A percentile compares a stretch with the other conserved stretches of the same genome.
These are phyloP conservation scores for Corythornis madagascariensis DNA, from an alignment of 2,113 vertebrate genomes.

Conservation along the genomic window DNA sequence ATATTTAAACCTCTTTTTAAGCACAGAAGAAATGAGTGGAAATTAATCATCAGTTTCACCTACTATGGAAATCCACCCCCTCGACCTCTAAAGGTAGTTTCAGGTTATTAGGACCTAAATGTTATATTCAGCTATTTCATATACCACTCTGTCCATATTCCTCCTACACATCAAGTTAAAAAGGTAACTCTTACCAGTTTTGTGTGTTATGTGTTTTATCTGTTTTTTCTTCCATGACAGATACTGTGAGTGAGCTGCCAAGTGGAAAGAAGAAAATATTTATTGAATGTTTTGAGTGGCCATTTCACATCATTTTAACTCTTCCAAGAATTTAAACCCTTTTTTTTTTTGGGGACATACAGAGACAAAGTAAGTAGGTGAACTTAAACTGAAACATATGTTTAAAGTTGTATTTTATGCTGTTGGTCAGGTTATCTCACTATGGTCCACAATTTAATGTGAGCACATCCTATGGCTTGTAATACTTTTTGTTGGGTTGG, in stretches of 20 bases:
- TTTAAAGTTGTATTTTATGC: neutral
- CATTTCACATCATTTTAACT: neutral
- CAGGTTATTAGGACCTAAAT: neutral
- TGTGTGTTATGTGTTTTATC: neutral
- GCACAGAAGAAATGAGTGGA: neutral
- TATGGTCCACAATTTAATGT: neutral
- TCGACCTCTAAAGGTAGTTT: neutral
- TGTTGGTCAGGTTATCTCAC: neutral
- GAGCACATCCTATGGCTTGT: neutral
- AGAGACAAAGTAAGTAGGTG: neutral
- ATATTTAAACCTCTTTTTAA: neutral
- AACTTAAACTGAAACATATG: neutral
- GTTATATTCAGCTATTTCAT: neutral
- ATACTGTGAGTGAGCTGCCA: neutral
- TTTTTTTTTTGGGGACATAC: neutral
- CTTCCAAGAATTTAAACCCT: neutral
- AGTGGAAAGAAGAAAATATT: neutral
- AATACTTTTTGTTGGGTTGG: neutral
- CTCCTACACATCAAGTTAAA: neutral
- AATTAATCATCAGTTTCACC: neutral
- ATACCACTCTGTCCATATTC: neutral
- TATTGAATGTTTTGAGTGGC: neutral
- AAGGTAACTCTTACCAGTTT: neutral
- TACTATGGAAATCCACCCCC: neutral
- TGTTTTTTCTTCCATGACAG: neutral